Base-by-base conservation (phyloP, 2,797 vertebrate species). In the Melanotaenia pygmaea region DNA sequence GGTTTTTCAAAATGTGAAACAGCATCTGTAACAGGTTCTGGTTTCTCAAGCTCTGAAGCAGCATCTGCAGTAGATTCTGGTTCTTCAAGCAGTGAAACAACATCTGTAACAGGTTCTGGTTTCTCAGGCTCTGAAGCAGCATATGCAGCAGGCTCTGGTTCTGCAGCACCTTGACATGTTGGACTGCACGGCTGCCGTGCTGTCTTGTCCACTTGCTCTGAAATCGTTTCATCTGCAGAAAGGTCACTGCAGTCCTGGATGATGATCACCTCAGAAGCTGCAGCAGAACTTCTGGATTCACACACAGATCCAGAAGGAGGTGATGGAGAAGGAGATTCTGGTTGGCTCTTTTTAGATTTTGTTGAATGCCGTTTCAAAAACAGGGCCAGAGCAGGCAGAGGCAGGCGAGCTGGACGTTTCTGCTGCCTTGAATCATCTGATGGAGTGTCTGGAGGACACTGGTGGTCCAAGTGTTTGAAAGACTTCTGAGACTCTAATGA, bases 341-440 rank as follows among this genome's bases (percentile, higher is more conserved):
- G 58, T 53, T 79, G 90, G 65, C 57, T 76, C 59, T 87, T 82
- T 76, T 88, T 94, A 22, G 88, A 82, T 79, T 93, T 94, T 2
- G 82, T 67, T 16, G 89, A 93, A 82, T 93, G 91, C 62, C 91
- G 92, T 74, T 94, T 94, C 59, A 95, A 68, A 81, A 95, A 95
- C 1, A 87, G 90, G 28, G 94, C 95, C 0, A 95, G 92, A 1
- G 94, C 94, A 0, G 94, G 94, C 40, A 95, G 81, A 59, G 94
- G 93, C 14, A 94, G 78, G 2, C 91, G 88, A 0, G 78, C 81
- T 0, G 91, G 90, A 0, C 91, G 88, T 74, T 91, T 95, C 7
- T 79, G 79, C 54, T 72, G 79, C 53, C 73, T 90, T 1, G 20
- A 26, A 4, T 51, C 54, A 11, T 86, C 79, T 26, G 78, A 38